Percentiles rank a stretch among this genome's conserved stretches.
Conservation (phyloP, 2,797 vertebrate species). For the Xerus rutilus region DNA sequence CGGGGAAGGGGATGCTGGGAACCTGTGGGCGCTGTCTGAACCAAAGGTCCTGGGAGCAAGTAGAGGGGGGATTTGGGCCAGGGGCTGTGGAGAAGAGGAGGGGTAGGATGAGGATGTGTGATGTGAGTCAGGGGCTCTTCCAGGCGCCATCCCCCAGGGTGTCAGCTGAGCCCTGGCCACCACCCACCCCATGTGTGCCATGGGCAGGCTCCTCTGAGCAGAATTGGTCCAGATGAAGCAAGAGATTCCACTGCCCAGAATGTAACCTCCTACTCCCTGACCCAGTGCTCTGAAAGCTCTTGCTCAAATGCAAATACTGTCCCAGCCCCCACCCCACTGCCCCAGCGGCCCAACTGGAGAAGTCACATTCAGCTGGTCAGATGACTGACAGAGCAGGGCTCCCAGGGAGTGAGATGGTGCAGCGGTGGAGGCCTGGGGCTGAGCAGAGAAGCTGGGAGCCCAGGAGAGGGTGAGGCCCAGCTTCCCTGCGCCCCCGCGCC, state of each 20-base stretch:
- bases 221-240: neutral
- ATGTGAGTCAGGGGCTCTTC: neutral
- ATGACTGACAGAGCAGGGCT: neutral
- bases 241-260: neutral
- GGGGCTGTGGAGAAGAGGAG: too few relatives aligned
- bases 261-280: neutral
- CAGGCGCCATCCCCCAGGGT: neutral
- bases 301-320: neutral
- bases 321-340: neutral
- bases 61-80: accelerated
- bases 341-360: too few relatives aligned
- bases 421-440: too few relatives aligned
- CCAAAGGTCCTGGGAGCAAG: neutral
- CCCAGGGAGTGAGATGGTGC: too few relatives aligned
- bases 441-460: neutral
- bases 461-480: neutral
- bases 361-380: too few relatives aligned
- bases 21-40: neutral
- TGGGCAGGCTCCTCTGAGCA: neutral
- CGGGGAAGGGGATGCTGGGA: neutral
- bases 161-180: neutral
- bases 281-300: neutral
- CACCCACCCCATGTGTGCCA: neutral
- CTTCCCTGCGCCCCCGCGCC: too few relatives aligned
- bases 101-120: too few relatives aligned